Evolutionary conservation across 2,797 vertebrate species (phyloP), one percentile per base, ranked within the genome.

Genomic region (Hozukius guyotensis): DNA sequence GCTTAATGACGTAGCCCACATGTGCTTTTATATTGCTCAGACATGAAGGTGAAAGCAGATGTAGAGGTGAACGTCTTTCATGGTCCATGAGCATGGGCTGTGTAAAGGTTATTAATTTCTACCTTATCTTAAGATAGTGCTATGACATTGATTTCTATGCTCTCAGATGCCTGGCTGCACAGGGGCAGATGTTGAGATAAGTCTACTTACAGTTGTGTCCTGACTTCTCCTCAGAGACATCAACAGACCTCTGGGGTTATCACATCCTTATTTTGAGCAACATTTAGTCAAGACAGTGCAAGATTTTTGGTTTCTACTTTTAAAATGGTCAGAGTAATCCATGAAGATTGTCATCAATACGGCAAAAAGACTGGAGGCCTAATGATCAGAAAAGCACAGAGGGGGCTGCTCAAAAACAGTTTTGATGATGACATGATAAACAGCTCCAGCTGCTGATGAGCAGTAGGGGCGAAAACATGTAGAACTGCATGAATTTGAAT

Each of bases 11-110:
- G 4, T 16, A 18, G 62, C 32, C 16, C 5, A 16, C 9, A 9
- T 11, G 7, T 32, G 24, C 13, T 34, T 60, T 10, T 55, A 8
- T 62, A 62, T 63, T 0, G 0, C 36, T 27, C n/a, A 69, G 4
- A 71, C 25, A 14, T 53, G 14, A 42, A 77, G 24, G 64, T 77
- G 36, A 80, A 65, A 36, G 46, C 62, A 65, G 56, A 69, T 36
- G 12, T n/a, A 64, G 36, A 55, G 10, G 57, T 34, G 9, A 60
- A 55, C 5, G 1, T 61, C 31, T 38, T 59, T 69, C 25, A 56
- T 49, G 20, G 13, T 25, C 8, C 49, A 73, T 53, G 56, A 22
- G 25, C 13, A 49, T 65, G 18, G 20, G 46, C 3, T n/a, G 12
- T 16, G 3, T 31, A 5, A 55, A 31, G n/a, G 24, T 25, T 38